These are phyloP conservation scores for Enteromius trimaculatus DNA, from an alignment of 2,797 vertebrate species.

Conservation along the genomic window DNA sequence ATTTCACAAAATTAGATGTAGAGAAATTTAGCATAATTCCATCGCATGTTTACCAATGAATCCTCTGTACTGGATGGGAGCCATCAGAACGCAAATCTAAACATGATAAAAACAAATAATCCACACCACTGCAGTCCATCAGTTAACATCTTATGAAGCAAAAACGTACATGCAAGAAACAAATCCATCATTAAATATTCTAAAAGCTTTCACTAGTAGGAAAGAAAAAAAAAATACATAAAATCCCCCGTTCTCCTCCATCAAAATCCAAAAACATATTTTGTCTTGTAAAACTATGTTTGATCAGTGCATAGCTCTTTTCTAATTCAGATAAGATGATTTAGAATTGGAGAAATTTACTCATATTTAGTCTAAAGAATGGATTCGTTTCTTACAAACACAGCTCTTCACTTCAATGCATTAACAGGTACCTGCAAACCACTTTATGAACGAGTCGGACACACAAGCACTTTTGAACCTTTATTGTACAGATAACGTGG, in stretches of 20 bases:
- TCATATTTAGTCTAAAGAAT: no score
- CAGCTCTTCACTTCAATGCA: background rate
- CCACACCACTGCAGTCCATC: background rate
- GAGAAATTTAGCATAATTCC: background rate
- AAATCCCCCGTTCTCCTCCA: background rate
- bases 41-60: background rate
- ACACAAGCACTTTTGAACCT: conserved; percentile 69
- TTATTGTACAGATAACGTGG: conserved; percentile 90
- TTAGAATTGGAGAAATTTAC: no score
- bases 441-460: background rate
- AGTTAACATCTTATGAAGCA: background rate
- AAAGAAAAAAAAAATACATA: background rate
- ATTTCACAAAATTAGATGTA: background rate
- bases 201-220: background rate
- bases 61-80: background rate
- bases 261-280: background rate
- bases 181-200: background rate
- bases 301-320: background rate
- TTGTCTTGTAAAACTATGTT: background rate
- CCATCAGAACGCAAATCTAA: background rate
- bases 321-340: no score
- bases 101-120: background rate
- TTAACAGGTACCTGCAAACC: background rate
- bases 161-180: background rate
- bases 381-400: no score